Base-by-base conservation (phyloP, 1,140 invertebrate genomes). In the Drosophila lacertosa region DNA sequence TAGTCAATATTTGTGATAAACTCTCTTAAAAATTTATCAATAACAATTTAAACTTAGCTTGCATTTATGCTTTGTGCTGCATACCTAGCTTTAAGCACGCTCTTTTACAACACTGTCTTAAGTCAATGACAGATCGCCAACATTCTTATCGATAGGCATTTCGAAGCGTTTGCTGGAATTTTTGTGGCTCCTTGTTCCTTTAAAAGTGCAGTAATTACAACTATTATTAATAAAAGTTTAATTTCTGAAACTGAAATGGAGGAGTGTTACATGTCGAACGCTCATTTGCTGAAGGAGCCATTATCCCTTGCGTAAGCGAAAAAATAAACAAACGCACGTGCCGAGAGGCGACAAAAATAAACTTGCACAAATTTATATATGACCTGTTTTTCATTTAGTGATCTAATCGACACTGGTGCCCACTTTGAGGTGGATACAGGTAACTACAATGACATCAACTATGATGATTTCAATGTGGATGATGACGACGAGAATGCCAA, bases 391-490 rank as follows among this genome's bases (percentile, higher is more conserved):
- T 45, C 39, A 24, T 53, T 1, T 29, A 91, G 89, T 0, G 71
- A 91, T 1, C 66, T 91, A 3, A 70, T 90, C 29, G 45, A 51
- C 10, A 35, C 22, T 10, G 90, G 89, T 1, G 58, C 72, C 7
- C 73, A 82, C 9, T 91, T 91, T 44, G 89, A 91, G 57, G 66
- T 91, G 16, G 89, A 91, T 13, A 45, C 59, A 13, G 29, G 66
- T 11, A 59, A 81, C n/a, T 35, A 53, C n/a, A 44, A 71, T 22
- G 29, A 39, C 11, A 22, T 18, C 10, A 47, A 24, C 2, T 44
- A 73, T 53, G 75, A 90, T 15, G 70, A 90, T 3, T 70, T 67
- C 20, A 45, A 64, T 51, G 55, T 65, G 22, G 16, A 53, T 10
- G 77, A 69, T 2, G 74, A 78, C n/a, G 74, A 81, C 4, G 79